Evolutionary conservation across 2,888 invertebrate species (phyloP).

Genomic region (Coleophora flavipennella): DNA sequence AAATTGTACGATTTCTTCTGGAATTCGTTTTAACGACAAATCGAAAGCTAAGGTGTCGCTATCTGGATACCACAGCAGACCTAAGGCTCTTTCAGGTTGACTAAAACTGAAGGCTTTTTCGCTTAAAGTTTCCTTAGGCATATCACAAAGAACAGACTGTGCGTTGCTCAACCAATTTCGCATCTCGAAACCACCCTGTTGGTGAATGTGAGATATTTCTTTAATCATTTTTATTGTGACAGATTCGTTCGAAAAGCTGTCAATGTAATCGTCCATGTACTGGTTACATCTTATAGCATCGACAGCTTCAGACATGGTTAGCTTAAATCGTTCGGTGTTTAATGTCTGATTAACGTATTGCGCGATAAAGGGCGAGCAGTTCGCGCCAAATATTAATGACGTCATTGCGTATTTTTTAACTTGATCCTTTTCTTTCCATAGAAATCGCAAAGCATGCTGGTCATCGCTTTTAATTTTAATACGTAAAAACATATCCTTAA

Average conservation of each 20-base stretch:
- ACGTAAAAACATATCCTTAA: conserved; percentile 8
- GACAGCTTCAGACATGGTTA: conserved; percentile 4
- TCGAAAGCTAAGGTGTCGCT: conserved; percentile 2
- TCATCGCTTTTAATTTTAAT: conserved; percentile 2
- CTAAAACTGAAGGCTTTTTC: conserved; percentile 3
- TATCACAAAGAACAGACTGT: neutral
- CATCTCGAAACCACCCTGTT: conserved; percentile 11
- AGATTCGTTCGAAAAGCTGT: conserved; percentile 4
- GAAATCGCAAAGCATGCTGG: conserved; percentile 1
- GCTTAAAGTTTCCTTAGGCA: conserved; percentile 6
- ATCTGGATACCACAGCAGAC: conserved; percentile 10
- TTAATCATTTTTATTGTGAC: conserved; percentile 1
- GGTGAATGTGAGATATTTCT: conserved; percentile 7
- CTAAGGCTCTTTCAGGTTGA: conserved; percentile 8
- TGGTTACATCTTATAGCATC: conserved; percentile 7
- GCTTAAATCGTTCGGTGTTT: conserved; percentile 8
- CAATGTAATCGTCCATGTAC: conserved; percentile 13
- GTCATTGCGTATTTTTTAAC: neutral
- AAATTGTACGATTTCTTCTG: neutral
- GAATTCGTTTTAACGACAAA: neutral
- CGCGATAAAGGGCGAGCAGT: conserved; percentile 8
- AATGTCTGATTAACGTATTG: conserved; percentile 9
- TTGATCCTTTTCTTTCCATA: conserved; percentile 1
- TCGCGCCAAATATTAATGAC: neutral
- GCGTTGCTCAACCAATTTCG: conserved; percentile 10